Percentiles rank a stretch among this genome's conserved stretches.
phyloP scores from a whole-genome alignment of 2,888 invertebrate species.

The Callimorpha dominula region DNA sequence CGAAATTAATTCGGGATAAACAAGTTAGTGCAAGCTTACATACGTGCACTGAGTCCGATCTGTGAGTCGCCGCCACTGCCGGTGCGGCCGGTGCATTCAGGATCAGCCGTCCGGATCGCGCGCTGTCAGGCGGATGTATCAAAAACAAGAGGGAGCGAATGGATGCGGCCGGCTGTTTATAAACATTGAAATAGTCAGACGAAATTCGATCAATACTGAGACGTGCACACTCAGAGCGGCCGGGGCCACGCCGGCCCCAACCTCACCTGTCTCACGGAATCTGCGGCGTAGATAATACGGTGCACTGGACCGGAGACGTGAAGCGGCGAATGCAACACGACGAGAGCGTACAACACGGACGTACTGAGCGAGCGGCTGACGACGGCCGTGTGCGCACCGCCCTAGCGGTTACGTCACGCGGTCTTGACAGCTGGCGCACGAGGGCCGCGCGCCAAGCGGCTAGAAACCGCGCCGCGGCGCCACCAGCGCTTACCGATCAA shows the following conservation, averaged over 20 bases:
- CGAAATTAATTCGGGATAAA: conserved; percentile 59
- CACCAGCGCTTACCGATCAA: conserved; percentile 65
- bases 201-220: conserved; percentile 77
- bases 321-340: conserved; percentile 58
- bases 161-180: conserved; percentile 83
- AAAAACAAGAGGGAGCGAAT: conserved; percentile 76
- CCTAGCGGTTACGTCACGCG: conserved; percentile 77
- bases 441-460: conserved; percentile 45
- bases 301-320: conserved; percentile 61
- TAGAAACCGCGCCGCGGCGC: conserved; percentile 64
- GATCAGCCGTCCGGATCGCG: conserved; percentile 64
- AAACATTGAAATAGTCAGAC: conserved; percentile 79
- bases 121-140: conserved; percentile 66
- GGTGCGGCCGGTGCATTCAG: conserved; percentile 67
- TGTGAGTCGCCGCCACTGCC: conserved; percentile 54
- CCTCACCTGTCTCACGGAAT: conserved; percentile 72
- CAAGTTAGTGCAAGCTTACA: conserved; percentile 66
- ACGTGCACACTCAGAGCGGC: conserved; percentile 63
- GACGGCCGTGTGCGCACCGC: conserved; percentile 76
- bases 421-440: conserved; percentile 73
- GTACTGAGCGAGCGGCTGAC: conserved; percentile 75
- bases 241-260: conserved; percentile 71
- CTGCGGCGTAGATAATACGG: conserved; percentile 61
- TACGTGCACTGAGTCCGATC: conserved; percentile 70
- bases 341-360: conserved; percentile 63